phyloP scores from a whole-genome alignment of 2,888 invertebrate species.

The Ectemnius cavifrons region DNA sequence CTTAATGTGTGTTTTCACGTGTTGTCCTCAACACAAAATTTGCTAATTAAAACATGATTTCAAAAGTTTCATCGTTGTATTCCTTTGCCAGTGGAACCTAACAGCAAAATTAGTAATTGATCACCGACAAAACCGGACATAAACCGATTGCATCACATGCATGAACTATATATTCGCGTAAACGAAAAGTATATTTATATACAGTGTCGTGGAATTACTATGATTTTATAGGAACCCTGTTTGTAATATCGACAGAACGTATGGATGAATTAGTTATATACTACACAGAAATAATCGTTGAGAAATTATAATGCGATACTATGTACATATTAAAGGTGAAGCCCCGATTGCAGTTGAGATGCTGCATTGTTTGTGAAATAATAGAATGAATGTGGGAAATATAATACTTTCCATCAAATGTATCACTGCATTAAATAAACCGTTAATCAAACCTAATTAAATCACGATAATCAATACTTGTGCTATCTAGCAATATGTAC shows the following conservation, averaged over 20 bases:
- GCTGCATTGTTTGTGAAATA: slow-evolving; percentile 3
- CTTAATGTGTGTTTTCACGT: too few relatives aligned
- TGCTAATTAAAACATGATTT: not conserved
- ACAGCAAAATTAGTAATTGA: slow-evolving; percentile 2
- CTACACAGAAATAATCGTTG: slow-evolving; percentile 39
- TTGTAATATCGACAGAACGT: slow-evolving; percentile 46
- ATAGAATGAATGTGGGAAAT: slow-evolving; percentile 33
- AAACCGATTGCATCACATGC: too few relatives aligned
- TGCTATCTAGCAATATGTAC: slow-evolving; percentile 4
- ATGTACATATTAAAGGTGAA: slow-evolving; percentile 50
- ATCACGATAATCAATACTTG: not conserved
- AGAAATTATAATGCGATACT: slow-evolving; percentile 45
- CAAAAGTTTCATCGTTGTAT: slow-evolving; percentile 33
- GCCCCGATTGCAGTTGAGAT: slow-evolving; percentile 36
- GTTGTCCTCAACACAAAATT: too few relatives aligned
- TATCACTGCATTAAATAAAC: slow-evolving; percentile 21
- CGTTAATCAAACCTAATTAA: slow-evolving; percentile 15
- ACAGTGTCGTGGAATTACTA: slow-evolving; percentile 50
- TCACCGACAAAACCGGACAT: slow-evolving; percentile 15
- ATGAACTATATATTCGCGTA: not conserved
- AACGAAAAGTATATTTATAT: slow-evolving; percentile 43
- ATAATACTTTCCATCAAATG: slow-evolving; percentile 45
- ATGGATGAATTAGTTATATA: slow-evolving; percentile 19
- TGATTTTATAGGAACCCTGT: slow-evolving; percentile 58
- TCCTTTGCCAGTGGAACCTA: slow-evolving; percentile 14